Percentiles rank a stretch among this genome's conserved stretches.
Conservation (phyloP, 2,113 vertebrate genomes). For the Neopipo cinnamomea region DNA sequence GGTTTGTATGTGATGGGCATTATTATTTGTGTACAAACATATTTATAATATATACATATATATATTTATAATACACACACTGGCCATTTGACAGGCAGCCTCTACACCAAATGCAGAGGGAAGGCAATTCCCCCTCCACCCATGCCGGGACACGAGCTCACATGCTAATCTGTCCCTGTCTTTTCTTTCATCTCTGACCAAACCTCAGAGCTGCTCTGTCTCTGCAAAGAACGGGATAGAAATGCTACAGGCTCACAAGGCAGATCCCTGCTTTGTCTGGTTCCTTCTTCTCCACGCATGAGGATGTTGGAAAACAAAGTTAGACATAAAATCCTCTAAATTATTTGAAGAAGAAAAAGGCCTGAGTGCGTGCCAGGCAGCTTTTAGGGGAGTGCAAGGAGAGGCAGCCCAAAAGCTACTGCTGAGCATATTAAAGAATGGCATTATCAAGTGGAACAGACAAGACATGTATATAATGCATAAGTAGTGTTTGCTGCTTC, state of each 20-base stretch:
- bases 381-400: background rate
- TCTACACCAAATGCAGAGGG: background rate
- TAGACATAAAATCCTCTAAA: background rate
- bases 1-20: fast-evolving
- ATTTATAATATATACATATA: fast-evolving
- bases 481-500: conserved; percentile 38
- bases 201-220: background rate
- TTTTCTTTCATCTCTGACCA: conserved; percentile 4
- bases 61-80: fast-evolving
- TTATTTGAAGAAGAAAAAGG: conserved; percentile 1
- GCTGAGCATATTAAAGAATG: conserved; percentile 70
- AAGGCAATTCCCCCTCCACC: background rate
- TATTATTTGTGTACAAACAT: fast-evolving
- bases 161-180: background rate
- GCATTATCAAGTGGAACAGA: conserved; percentile 71
- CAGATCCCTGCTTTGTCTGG: background rate
- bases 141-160: background rate
- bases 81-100: fast-evolving
- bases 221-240: background rate
- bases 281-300: background rate
- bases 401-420: conserved; percentile 51
- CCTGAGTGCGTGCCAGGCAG: background rate
- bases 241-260: background rate
- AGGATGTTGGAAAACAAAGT: background rate
- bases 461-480: conserved; percentile 62